phyloP scores from a whole-genome alignment of 2,888 invertebrate species.

The Luperina nickerlii region DNA sequence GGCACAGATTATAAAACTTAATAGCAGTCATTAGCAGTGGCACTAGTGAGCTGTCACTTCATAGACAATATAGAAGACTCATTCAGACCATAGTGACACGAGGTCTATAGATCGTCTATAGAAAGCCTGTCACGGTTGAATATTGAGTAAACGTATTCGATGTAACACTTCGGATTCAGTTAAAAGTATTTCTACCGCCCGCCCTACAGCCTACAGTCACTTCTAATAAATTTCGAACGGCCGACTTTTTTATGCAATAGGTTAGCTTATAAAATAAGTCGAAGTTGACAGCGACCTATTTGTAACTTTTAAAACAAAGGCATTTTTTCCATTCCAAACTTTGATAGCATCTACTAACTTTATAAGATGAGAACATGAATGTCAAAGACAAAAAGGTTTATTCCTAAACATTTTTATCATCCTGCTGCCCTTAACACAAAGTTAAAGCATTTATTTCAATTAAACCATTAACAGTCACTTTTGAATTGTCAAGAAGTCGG shows the following conservation, averaged over 20 bases:
- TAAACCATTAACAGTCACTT: no score
- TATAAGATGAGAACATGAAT: background rate
- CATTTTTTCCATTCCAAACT: background rate
- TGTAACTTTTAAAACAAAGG: background rate
- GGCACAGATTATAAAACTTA: slow-evolving; percentile 49
- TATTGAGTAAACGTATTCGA: background rate
- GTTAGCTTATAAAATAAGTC: background rate
- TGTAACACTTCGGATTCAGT: background rate
- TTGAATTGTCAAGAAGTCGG: no score
- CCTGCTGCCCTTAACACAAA: no score
- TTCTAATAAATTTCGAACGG: background rate
- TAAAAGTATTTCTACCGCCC: background rate
- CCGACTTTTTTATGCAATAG: background rate
- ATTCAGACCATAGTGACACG: background rate
- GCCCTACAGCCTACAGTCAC: background rate
- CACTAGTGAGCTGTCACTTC: slow-evolving; percentile 22
- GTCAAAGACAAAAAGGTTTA: background rate
- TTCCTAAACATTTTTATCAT: background rate
- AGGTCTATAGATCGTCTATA: background rate
- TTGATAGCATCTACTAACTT: background rate
- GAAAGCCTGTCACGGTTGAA: background rate
- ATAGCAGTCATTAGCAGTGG: slow-evolving; percentile 48
- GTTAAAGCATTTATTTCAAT: no score
- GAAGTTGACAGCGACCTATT: background rate
- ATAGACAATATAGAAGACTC: slow-evolving; percentile 33